Evolutionary conservation across 2,888 invertebrate species (phyloP).

Genomic region (Cylloceria caligata): DNA sequence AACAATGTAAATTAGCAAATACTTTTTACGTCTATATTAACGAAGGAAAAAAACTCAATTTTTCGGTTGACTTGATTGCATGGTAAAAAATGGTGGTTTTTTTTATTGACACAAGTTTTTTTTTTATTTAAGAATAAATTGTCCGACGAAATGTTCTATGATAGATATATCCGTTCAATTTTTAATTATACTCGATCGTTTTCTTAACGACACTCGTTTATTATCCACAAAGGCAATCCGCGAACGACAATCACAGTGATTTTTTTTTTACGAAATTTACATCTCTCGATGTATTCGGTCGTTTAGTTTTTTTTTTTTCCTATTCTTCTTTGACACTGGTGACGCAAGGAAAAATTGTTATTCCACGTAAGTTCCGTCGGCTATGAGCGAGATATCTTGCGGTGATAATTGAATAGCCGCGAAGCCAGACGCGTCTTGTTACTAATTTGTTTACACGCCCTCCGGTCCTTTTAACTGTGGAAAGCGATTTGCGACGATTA

Average conservation of each 20-base stretch:
- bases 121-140: neutral
- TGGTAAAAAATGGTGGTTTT: too few relatives aligned
- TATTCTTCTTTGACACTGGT: neutral
- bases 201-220: neutral
- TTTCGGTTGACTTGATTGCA: too few relatives aligned
- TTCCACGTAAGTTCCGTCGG: constrained; percentile 2
- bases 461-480: constrained; percentile 18
- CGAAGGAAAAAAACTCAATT: neutral
- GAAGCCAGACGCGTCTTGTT: neutral
- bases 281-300: neutral
- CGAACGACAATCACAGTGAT: neutral
- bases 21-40: neutral
- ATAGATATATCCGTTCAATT: neutral
- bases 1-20: neutral
- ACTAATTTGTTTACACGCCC: constrained; percentile 47
- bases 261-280: neutral
- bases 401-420: constrained; percentile 41
- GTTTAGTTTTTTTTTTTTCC: too few relatives aligned
- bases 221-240: neutral
- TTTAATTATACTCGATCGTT: neutral
- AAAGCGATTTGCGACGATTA: constrained; percentile 42
- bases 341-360: constrained; percentile 1
- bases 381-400: neutral
- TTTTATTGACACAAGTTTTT: neutral
- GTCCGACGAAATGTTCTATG: neutral